Base-by-base conservation (phyloP, 2,113 vertebrate genomes). In the Stomatorhinus ivindoensis region DNA sequence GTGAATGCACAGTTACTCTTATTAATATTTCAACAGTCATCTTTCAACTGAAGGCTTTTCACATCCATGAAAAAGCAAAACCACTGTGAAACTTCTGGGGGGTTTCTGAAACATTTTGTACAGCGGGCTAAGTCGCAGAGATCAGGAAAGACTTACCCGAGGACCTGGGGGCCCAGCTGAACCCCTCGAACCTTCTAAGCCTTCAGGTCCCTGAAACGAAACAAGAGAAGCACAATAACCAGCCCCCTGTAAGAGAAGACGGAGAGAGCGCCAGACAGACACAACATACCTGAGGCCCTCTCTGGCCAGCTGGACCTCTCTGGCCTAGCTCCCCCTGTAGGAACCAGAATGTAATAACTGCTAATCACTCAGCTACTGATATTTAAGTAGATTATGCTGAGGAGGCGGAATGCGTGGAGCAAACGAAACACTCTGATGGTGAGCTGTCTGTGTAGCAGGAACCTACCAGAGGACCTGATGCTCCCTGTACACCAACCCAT, bases 391-490 rank as follows among this genome's bases (percentile, higher is more conserved):
- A 21, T 55, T 50, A 21, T 55, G 31, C 13, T 1, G 69, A 19
- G 21, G 42, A 51, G 39, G 5, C 21, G 42, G 47, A 0, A 35
- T 8, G 35, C 27, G 2, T 80, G 4, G 73, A 80, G 35, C 39
- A 15, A 80, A 19, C 13, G n/a, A 24, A 82, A 48, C 50, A 53
- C 11, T 85, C 42, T 85, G 44, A 85, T 47, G 9, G 11, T 47
- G 44, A 85, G 10, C 31, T 35, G 15, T 35, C 10, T 19, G 73
- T 42, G 69, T 15, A 31, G 11, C 31, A 31, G 69, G 31, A 76
- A 92, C 95, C 92, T 85, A 97, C 96, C 94, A 96, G 95, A 11
- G 96, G 95, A 61, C 96, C 96, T 0, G 96, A 96, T 58, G 91
- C 19, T 2, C 97, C 97, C 69, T 84, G 94, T 42, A 92, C 90